phyloP scores from a whole-genome alignment of 2,888 invertebrate genomes.

The Seira musarum region DNA sequence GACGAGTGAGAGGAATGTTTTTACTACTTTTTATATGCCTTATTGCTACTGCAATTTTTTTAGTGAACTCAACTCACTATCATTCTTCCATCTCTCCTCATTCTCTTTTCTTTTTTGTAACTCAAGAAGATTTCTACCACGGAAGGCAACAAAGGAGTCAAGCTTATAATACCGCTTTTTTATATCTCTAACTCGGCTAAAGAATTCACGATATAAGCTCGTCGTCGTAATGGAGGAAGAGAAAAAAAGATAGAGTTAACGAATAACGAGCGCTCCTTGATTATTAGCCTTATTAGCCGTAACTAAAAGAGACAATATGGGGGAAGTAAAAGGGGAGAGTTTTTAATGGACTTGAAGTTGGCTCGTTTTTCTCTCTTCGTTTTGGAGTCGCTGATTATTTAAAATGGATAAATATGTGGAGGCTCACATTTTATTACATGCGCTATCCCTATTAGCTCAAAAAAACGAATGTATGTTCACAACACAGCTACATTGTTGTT shows the following conservation, averaged over 20 bases:
- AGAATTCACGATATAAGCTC: neutral
- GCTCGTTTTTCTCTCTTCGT: slow-evolving; percentile 26
- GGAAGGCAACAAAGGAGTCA: neutral
- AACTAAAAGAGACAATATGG: slow-evolving; percentile 61
- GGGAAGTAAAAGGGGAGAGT: slow-evolving; percentile 44
- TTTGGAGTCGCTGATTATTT: slow-evolving; percentile 37
- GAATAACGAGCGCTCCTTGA: slow-evolving; percentile 52
- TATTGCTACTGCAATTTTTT: too few relatives aligned
- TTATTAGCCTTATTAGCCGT: slow-evolving; percentile 60
- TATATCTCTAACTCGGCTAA: too few relatives aligned
- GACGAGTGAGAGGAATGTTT: slow-evolving; percentile 30
- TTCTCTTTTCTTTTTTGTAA: slow-evolving; percentile 42
- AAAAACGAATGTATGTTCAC: too few relatives aligned
- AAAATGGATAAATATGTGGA: slow-evolving; percentile 6
- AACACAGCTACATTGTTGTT: neutral
- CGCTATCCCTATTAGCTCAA: too few relatives aligned
- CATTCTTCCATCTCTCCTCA: slow-evolving; percentile 24
- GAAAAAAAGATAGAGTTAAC: slow-evolving; percentile 55
- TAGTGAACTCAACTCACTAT: slow-evolving; percentile 12
- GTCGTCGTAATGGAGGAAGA: slow-evolving; percentile 4
- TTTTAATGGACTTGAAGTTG: slow-evolving; percentile 52
- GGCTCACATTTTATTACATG: too few relatives aligned
- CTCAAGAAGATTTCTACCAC: slow-evolving; percentile 36
- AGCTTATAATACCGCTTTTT: too few relatives aligned
- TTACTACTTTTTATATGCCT: slow-evolving; percentile 30